Evolutionary conservation across 2,888 invertebrate genomes (phyloP).

Genomic region (Drosophila meridiana): DNA sequence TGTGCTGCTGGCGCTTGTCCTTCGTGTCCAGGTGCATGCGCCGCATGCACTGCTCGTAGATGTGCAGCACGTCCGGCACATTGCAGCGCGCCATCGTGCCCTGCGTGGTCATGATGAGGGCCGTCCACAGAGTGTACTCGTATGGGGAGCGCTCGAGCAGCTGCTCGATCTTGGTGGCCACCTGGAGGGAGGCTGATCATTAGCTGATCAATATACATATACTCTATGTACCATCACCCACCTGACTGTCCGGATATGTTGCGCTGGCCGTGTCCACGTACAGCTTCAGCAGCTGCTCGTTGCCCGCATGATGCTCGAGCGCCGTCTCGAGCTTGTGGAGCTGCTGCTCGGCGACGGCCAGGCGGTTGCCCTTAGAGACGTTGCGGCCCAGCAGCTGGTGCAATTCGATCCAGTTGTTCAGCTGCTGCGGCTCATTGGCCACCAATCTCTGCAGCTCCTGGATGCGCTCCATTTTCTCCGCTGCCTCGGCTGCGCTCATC

Average conservation of each 20-base stretch:
- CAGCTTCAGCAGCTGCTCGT: slow-evolving; percentile 85
- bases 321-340: slow-evolving; percentile 88
- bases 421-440: slow-evolving; percentile 74
- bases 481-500: slow-evolving; percentile 86
- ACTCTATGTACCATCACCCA: slow-evolving; percentile 81
- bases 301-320: slow-evolving; percentile 86
- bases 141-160: slow-evolving; percentile 77
- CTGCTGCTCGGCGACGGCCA: slow-evolving; percentile 86
- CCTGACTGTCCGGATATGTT: slow-evolving; percentile 87
- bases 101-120: slow-evolving; percentile 83
- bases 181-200: slow-evolving; percentile 77
- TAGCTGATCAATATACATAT: neutral
- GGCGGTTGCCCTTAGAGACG: slow-evolving; percentile 77
- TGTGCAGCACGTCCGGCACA: slow-evolving; percentile 86
- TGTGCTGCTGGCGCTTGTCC: slow-evolving; percentile 41
- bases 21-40: slow-evolving; percentile 79
- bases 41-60: slow-evolving; percentile 86
- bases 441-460: slow-evolving; percentile 23
- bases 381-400: slow-evolving; percentile 86
- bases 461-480: slow-evolving; percentile 85
- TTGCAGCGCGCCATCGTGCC: slow-evolving; percentile 88
- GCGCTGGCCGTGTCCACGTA: slow-evolving; percentile 84
- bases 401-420: slow-evolving; percentile 88
- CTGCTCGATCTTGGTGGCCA: slow-evolving; percentile 84
- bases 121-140: slow-evolving; percentile 82